phyloP scores from a whole-genome alignment of 1,140 invertebrate species.

The Procambarus virginalis region DNA sequence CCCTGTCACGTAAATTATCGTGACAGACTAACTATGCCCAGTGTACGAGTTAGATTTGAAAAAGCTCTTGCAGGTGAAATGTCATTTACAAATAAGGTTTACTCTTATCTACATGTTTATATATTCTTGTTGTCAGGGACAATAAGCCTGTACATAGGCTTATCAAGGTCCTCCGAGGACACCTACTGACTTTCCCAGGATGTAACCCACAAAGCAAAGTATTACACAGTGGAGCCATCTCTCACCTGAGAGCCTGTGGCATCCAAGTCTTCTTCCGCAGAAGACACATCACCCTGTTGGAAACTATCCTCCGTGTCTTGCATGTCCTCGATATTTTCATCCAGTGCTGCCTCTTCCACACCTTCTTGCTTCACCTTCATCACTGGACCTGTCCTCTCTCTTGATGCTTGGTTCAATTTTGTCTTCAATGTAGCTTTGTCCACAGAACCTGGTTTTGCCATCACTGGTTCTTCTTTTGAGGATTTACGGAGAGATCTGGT shows the following conservation, averaged over 20 bases:
- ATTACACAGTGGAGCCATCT: not conserved
- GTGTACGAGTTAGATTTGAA: too few relatives aligned
- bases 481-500: not conserved
- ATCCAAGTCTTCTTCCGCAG: constrained; percentile 63
- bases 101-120: too few relatives aligned
- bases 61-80: too few relatives aligned
- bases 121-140: too few relatives aligned
- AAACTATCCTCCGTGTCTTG: constrained; percentile 37
- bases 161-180: too few relatives aligned
- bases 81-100: too few relatives aligned
- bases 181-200: too few relatives aligned
- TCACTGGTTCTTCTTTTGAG: not conserved
- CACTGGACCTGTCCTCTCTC: not conserved
- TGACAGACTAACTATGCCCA: too few relatives aligned
- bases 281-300: constrained; percentile 16
- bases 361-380: not conserved
- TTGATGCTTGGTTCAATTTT: not conserved
- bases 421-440: not conserved
- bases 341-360: not conserved
- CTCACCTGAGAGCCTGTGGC: constrained; percentile 42
- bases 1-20: too few relatives aligned
- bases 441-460: not conserved
- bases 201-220: not conserved
- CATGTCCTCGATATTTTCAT: constrained; percentile 1
- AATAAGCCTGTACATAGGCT: too few relatives aligned